A percentile compares a stretch with the other conserved stretches of the same genome.
Evolutionary conservation across 1,140 invertebrate genomes (phyloP).

Genomic region (Leptonema lineaticorne): DNA sequence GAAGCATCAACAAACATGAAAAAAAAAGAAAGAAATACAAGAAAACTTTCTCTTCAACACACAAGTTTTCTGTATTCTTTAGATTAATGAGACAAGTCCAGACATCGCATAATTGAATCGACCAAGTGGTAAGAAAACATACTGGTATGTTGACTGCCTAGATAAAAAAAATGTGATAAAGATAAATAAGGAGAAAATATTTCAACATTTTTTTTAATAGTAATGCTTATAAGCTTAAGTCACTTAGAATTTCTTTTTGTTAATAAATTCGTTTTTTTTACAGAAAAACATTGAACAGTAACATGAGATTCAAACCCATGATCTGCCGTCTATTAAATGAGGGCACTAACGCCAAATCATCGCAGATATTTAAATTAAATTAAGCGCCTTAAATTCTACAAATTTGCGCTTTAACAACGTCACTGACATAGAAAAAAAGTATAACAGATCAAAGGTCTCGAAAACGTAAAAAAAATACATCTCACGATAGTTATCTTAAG

Average conservation of each 20-base stretch:
- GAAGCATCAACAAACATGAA: neutral
- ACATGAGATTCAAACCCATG: no score
- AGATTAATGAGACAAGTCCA: slow-evolving; percentile 3
- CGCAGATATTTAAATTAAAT: no score
- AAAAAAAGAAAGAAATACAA: neutral
- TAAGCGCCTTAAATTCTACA: no score
- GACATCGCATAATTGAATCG: neutral
- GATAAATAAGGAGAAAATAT: no score
- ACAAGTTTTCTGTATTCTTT: neutral
- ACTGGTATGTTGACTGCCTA: neutral
- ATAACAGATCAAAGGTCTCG: neutral
- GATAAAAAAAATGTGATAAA: no score
- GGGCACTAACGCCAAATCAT: no score
- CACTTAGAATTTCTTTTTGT: no score
- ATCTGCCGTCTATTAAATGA: no score
- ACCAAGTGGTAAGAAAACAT: neutral
- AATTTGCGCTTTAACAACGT: neutral
- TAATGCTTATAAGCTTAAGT: no score
- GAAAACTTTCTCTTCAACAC: neutral
- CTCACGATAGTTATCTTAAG: slow-evolving; percentile 10
- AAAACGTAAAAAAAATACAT: slow-evolving; percentile 6
- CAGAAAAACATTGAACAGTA: no score
- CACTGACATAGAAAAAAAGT: neutral
- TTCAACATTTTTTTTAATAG: no score
- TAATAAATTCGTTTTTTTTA: no score